phyloP scores from a whole-genome alignment of 2,797 vertebrate genomes.

The Limnodromus scolopaceus region DNA sequence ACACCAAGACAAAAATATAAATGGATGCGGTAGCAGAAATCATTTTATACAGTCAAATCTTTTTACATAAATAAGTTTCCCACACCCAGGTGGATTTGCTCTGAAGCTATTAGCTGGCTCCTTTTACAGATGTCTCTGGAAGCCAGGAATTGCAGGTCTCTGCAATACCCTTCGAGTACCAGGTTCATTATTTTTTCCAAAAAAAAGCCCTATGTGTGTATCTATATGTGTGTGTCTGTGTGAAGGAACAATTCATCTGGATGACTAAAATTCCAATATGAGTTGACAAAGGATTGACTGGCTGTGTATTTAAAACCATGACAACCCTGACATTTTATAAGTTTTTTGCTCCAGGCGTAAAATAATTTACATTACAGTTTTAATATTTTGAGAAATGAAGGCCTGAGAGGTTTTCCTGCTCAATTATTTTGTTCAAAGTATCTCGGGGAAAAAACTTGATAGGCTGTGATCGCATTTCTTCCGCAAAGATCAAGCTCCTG shows the following conservation, averaged over 20 bases:
- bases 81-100: neutral
- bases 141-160: neutral
- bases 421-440: neutral
- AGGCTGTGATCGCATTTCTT: neutral
- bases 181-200: neutral
- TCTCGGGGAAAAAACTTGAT: neutral
- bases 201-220: neutral
- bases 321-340: conserved; percentile 20
- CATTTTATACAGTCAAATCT: neutral
- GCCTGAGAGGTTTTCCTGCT: neutral
- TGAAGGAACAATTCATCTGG: neutral
- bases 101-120: neutral
- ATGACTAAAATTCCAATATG: neutral
- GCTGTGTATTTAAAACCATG: conserved; percentile 11
- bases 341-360: neutral
- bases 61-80: neutral
- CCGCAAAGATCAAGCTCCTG: neutral
- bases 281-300: conserved; percentile 15
- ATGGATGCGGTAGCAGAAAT: neutral
- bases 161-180: neutral
- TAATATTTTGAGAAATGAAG: conserved; percentile 35
- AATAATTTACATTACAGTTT: conserved; percentile 39
- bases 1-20: conserved; percentile 12
- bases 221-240: neutral
- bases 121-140: neutral